Base-by-base conservation (phyloP, 2,113 vertebrate species). In the Amphiprion ocellaris region DNA sequence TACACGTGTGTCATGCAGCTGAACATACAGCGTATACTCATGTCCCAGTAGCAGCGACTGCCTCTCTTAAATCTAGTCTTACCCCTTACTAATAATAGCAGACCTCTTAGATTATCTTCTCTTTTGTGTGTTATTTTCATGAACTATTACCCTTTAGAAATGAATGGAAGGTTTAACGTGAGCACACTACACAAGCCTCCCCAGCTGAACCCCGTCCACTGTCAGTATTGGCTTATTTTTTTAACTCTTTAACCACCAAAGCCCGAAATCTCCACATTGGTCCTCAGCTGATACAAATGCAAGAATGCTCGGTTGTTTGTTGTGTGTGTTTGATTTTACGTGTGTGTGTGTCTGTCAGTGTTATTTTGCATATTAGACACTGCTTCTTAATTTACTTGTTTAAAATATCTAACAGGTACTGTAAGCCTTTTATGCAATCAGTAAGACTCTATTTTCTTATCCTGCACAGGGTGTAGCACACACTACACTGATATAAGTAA, bases 391-490 rank as follows among this genome's bases (percentile, higher is more conserved):
- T 69, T 60, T 86, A 50, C 55, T 66, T 67, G 33, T 77, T 52
- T 46, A 62, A 70, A 77, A 71, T 68, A 72, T 78, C 33, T 74
- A 81, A 88, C 47, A 24, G 82, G 77, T 88, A 79, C 82, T 82
- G 49, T 79, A 73, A 89, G 83, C 67, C 69, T 75, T 84, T 84
- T 89, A 91, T 91, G 89, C 90, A 92, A 91, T 82, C 83, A 81
- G 74, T 73, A 84, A 75, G 60, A 81, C 63, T 87, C 69, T 87
- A 87, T 87, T 90, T 92, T 89, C 79, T 58, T 89, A 85, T 74
- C 44, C 52, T 74, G 24, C 53, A 28, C 53, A 26, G 39, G 41
- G 61, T 86, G 74, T 76, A 87, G 47, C 67, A 41, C 28, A 81
- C 44, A 83, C 55, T 69, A 84, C 68, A 62, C 19, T 59, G 49